Evolutionary conservation across 2,113 vertebrate species (phyloP).

Genomic region (Prinia subflava): DNA sequence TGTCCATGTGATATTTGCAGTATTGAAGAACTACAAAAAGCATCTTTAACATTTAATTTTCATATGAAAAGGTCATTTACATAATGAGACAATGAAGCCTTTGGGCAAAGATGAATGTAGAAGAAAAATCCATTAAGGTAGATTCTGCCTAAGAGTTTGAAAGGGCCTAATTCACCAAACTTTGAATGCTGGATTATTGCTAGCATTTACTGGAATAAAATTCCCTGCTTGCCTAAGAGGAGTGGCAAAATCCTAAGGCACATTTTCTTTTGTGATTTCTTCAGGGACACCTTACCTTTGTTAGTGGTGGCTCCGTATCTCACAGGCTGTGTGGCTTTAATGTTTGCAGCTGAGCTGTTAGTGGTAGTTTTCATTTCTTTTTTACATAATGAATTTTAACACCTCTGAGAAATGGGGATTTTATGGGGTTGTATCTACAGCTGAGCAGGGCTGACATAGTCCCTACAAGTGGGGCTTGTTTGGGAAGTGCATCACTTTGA

Average conservation of each 20-base stretch:
- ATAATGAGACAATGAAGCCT: conserved; percentile 54
- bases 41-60: conserved; percentile 56
- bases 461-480: neutral
- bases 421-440: neutral
- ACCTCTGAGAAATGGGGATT: neutral
- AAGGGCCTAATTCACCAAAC: conserved; percentile 32
- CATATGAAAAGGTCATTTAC: conserved; percentile 60
- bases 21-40: conserved; percentile 48
- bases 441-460: neutral
- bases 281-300: neutral
- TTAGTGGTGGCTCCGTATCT: neutral
- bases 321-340: neutral
- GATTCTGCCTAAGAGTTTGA: conserved; percentile 36
- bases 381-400: neutral
- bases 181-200: conserved; percentile 38
- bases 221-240: neutral
- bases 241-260: neutral
- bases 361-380: neutral
- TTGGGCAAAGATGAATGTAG: conserved; percentile 34
- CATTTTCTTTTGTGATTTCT: neutral
- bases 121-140: conserved; percentile 39
- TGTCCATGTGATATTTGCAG: conserved; percentile 22
- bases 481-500: neutral
- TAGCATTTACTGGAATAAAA: conserved; percentile 1
- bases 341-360: neutral